Conservation (phyloP, 2,888 invertebrate genomes). For the Lithosia quadra region DNA sequence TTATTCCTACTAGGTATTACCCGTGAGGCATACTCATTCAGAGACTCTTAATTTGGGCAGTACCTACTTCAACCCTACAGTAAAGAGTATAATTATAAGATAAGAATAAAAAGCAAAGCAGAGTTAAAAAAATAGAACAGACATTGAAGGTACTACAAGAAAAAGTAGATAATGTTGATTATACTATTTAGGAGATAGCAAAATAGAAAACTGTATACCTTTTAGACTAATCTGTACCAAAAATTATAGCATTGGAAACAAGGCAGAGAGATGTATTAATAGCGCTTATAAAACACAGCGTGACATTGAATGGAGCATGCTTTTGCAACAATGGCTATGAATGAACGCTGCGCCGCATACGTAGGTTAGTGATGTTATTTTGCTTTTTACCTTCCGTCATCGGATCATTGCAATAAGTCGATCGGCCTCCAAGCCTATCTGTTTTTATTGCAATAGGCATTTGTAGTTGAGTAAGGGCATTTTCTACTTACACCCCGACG, state of each 20-base stretch:
- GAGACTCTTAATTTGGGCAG: too few species aligned
- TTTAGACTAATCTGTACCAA: not conserved
- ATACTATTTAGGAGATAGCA: too few species aligned
- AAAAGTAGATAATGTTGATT: too few species aligned
- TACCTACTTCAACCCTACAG: too few species aligned
- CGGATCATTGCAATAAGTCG: conserved; percentile 53
- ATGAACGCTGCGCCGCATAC: conserved; percentile 69
- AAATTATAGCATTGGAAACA: conserved; percentile 21
- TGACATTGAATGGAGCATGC: conserved; percentile 80
- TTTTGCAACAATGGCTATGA: conserved; percentile 77
- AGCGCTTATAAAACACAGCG: conserved; percentile 57
- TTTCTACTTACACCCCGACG: too few species aligned
- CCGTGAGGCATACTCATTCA: too few species aligned
- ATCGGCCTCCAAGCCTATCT: not conserved
- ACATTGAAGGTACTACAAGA: too few species aligned
- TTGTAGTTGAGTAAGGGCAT: too few species aligned
- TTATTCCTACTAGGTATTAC: too few species aligned
- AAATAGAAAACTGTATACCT: not conserved
- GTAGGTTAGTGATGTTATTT: conserved; percentile 78
- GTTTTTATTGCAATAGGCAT: not conserved
- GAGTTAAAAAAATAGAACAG: too few species aligned
- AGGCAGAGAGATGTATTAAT: conserved; percentile 40
- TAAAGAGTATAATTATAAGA: too few species aligned
- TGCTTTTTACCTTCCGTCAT: conserved; percentile 78
- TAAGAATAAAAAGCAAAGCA: too few species aligned